Evolutionary conservation across 2,113 vertebrate species (phyloP), one percentile per base, ranked within the genome.

Genomic region (Mormoops blainvillei): DNA sequence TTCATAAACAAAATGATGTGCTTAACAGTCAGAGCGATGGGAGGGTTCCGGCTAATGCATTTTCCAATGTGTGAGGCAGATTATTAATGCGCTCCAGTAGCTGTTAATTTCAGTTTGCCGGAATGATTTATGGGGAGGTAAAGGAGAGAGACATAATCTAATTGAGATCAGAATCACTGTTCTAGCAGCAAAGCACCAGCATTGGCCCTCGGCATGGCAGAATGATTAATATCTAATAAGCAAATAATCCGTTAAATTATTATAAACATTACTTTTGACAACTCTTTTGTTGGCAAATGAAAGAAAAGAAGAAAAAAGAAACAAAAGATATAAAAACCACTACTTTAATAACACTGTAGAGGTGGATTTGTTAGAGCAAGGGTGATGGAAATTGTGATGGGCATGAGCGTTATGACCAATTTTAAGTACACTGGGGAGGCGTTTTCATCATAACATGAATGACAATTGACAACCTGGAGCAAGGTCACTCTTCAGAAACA

Each of bases 21-120:
- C 99, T 99, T 99, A 99, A 98, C 99, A 98, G 98, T 98, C 98
- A 98, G 99, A 99, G 99, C 98, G 98, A 99, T 98, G 99, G 99
- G 98, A 98, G 98, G 98, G 99, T 99, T 99, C 99, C 99, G 98
- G 99, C 99, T 98, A 98, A 99, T 99, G 99, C 99, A 98, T 98
- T 98, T 99, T 98, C 99, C 99, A 99, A 99, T 98, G 99, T 99
- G 99, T 99, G 99, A 99, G 99, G 98, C 98, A 99, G 99, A 99
- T 99, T 99, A 99, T 99, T 99, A 99, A 99, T 99, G 99, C 99
- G 99, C 99, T 99, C 99, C 99, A 99, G 99, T 99, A 99, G 99
- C 99, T 99, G 99, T 99, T 99, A 99, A 99, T 99, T 99, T 99
- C 99, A 99, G 99, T 99, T 99, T 99, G 99, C 98, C 7, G 99